These are phyloP conservation scores for Aegotheles bennettii DNA, from an alignment of 2,113 vertebrate species.

Conservation along the genomic window DNA sequence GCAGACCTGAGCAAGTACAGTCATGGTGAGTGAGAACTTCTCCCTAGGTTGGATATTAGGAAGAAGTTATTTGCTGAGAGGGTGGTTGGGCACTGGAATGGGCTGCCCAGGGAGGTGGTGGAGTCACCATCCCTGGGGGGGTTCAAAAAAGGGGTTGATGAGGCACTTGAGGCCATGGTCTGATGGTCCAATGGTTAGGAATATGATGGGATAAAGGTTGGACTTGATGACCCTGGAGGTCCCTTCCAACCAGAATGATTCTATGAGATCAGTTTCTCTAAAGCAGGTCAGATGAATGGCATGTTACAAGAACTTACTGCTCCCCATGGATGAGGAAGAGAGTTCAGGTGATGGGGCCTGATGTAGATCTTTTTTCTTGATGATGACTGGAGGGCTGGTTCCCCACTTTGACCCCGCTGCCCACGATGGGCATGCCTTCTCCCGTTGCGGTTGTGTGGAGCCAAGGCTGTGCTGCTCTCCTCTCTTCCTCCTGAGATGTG, in stretches of 20 bases:
- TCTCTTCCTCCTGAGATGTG: neutral
- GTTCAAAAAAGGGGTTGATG: too few relatives aligned
- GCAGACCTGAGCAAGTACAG: neutral
- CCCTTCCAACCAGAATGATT: too few relatives aligned
- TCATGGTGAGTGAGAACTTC: too few relatives aligned
- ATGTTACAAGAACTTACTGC: neutral
- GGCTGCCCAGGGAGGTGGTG: too few relatives aligned
- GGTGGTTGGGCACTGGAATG: too few relatives aligned
- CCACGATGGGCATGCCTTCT: neutral
- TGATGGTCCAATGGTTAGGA: too few relatives aligned
- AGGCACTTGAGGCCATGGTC: too few relatives aligned
- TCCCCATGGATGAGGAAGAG: neutral
- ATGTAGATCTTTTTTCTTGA: neutral
- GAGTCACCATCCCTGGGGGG: too few relatives aligned
- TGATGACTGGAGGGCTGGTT: neutral
- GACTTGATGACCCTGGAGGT: too few relatives aligned
- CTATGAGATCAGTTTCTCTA: neutral
- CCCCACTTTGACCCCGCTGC: neutral
- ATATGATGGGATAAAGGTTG: too few relatives aligned
- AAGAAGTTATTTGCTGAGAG: too few relatives aligned
- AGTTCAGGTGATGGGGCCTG: neutral
- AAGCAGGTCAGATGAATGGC: neutral
- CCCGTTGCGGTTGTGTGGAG: rapidly evolving
- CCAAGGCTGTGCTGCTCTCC: rapidly evolving
- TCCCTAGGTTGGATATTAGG: too few relatives aligned